phyloP scores from a whole-genome alignment of 2,113 vertebrate species.

The Harpagus bidentatus region DNA sequence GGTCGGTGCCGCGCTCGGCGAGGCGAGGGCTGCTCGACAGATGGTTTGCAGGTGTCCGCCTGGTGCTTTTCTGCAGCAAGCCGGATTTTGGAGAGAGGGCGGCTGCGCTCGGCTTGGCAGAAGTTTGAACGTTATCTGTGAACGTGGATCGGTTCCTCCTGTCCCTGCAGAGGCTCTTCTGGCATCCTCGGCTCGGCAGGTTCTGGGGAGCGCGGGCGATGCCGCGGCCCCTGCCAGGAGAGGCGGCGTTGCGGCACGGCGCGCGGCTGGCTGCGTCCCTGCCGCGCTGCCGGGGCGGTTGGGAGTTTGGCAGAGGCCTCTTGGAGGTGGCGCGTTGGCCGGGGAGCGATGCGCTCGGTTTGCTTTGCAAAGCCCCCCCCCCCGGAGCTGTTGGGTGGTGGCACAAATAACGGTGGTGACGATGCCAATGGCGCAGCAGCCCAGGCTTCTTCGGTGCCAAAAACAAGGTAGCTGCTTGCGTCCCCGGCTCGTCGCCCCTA shows the following conservation, averaged over 20 bases:
- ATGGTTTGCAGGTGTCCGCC: slow-evolving; percentile 14
- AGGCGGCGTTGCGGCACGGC: not conserved
- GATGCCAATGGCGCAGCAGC: not conserved
- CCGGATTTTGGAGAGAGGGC: not conserved
- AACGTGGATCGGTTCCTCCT: not conserved
- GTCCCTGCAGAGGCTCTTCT: not conserved
- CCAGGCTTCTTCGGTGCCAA: not conserved
- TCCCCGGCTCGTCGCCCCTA: accelerated
- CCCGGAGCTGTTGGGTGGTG: not conserved
- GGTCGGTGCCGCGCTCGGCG: not conserved
- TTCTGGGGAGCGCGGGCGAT: not conserved
- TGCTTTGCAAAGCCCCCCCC: not conserved
- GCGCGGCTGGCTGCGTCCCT: not conserved
- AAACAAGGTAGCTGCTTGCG: not conserved
- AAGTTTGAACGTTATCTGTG: not conserved
- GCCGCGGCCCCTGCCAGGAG: not conserved
- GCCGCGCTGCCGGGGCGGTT: not conserved
- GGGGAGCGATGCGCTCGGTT: not conserved
- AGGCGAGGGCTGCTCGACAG: not conserved
- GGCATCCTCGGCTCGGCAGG: not conserved
- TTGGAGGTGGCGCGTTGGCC: not conserved
- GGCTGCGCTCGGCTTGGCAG: not conserved
- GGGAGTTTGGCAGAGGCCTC: not conserved
- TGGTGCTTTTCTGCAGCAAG: not conserved
- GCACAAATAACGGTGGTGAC: not conserved